These are phyloP conservation scores for Osmoderma eremita DNA, from an alignment of 2,888 invertebrate genomes.

Conservation along the genomic window DNA sequence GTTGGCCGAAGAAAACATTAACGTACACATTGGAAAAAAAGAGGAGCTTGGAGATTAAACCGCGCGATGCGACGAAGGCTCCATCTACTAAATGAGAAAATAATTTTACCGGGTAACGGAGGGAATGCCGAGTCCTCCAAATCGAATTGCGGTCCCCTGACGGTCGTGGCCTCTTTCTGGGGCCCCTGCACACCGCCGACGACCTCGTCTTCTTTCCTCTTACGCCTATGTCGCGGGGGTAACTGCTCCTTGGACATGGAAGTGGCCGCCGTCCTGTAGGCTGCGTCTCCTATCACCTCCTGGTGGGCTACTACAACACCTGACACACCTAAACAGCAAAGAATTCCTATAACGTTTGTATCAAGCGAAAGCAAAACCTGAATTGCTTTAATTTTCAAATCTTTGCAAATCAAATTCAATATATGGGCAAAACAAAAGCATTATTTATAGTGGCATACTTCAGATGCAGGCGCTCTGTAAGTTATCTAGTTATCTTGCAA, in stretches of 20 bases:
- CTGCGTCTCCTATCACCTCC: slow-evolving; percentile 41
- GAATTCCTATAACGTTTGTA: too few species aligned
- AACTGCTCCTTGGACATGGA: slow-evolving; percentile 60
- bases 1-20: too few species aligned
- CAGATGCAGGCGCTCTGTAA: too few species aligned
- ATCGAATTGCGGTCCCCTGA: slow-evolving; percentile 75
- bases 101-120: slow-evolving; percentile 76
- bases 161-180: slow-evolving; percentile 44
- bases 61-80: background rate
- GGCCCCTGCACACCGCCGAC: slow-evolving; percentile 39
- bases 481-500: too few species aligned
- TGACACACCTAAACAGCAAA: slow-evolving; percentile 23
- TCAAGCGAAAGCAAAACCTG: background rate
- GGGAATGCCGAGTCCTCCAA: slow-evolving; percentile 83
- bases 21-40: too few species aligned
- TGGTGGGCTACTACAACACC: slow-evolving; percentile 20
- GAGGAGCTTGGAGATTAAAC: background rate
- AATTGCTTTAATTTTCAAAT: too few species aligned
- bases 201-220: slow-evolving; percentile 61
- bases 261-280: slow-evolving; percentile 41
- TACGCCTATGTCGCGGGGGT: slow-evolving; percentile 63
- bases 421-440: too few species aligned
- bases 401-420: too few species aligned
- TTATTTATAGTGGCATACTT: too few species aligned
- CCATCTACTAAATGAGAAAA: too few species aligned